Evolutionary conservation across 2,113 vertebrate species (phyloP).

Genomic region (Pithys albifrons): DNA sequence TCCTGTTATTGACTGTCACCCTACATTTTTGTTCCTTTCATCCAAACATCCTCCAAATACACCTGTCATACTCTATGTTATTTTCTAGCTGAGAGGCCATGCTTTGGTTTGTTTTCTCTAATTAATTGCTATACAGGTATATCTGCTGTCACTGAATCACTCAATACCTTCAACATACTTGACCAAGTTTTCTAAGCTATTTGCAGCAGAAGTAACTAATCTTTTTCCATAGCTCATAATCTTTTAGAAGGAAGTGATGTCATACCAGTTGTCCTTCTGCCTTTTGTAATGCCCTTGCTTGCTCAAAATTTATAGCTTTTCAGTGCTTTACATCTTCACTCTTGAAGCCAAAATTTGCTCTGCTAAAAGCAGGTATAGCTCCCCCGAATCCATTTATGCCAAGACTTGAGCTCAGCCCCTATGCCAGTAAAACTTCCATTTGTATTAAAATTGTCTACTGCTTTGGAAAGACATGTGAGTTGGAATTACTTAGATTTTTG

Average conservation of each 20-base stretch:
- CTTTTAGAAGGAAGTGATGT: constrained; percentile 14
- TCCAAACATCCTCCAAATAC: background rate
- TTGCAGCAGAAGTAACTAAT: background rate
- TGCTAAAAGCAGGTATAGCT: background rate
- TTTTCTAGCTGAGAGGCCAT: background rate
- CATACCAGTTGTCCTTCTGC: background rate
- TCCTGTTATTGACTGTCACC: background rate
- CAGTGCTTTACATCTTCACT: background rate
- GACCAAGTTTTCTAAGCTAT: background rate
- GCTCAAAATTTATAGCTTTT: background rate
- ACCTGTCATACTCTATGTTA: background rate
- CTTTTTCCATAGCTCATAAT: background rate
- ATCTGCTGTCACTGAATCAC: background rate
- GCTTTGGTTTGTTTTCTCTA: background rate
- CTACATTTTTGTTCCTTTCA: background rate
- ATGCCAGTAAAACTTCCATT: constrained; percentile 41
- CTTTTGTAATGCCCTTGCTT: background rate
- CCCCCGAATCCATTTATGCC: background rate
- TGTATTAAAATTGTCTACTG: constrained; percentile 1
- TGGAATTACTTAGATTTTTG: constrained; percentile 9
- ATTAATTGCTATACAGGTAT: background rate
- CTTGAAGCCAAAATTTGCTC: constrained; percentile 4
- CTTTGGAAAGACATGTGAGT: background rate
- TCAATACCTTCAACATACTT: background rate
- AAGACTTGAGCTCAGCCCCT: background rate